Conservation (phyloP, 2,797 vertebrate species). For the Pseudocheirus occidentalis region DNA sequence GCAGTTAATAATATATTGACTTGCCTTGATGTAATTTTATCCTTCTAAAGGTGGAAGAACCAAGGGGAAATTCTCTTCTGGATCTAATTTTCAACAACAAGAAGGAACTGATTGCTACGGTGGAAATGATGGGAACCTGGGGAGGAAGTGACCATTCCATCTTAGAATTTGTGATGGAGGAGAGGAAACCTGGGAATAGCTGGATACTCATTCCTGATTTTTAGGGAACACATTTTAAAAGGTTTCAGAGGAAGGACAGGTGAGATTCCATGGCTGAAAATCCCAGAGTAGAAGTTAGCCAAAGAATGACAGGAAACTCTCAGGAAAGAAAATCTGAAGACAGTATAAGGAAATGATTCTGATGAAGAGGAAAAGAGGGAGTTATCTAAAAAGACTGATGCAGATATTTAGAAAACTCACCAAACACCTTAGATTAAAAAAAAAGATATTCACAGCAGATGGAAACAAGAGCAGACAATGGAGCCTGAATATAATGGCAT, state of each 20-base stretch:
- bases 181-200: background rate
- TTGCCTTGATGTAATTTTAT: conserved; percentile 8
- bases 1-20: background rate
- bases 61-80: background rate
- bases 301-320: background rate
- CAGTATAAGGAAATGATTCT: background rate
- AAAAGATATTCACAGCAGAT: background rate
- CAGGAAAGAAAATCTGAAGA: background rate
- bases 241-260: background rate
- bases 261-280: background rate
- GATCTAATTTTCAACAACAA: conserved; percentile 6
- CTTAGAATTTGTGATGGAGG: conserved; percentile 6
- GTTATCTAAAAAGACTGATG: background rate
- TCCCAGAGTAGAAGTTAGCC: background rate
- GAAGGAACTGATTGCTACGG: background rate
- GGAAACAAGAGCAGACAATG: background rate
- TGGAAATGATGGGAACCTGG: background rate
- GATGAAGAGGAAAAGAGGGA: background rate
- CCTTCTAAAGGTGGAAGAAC: background rate
- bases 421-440: background rate
- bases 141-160: background rate
- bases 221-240: background rate
- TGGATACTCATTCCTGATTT: background rate
- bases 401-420: background rate
- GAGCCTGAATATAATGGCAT: background rate